Evolutionary conservation across 2,888 invertebrate genomes (phyloP).

Genomic region (Arge pagana): DNA sequence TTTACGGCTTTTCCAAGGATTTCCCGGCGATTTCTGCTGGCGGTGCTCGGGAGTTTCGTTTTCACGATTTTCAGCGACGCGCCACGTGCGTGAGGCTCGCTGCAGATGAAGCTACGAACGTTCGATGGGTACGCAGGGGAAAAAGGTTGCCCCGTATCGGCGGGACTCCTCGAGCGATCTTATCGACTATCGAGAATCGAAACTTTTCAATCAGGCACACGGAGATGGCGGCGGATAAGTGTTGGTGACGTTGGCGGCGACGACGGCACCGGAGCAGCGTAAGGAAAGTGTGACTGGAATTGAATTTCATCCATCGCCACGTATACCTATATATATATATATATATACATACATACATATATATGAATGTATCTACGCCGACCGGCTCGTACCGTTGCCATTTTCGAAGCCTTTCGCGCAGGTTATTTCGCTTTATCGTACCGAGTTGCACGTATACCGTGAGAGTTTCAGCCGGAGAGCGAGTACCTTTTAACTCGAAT

Average conservation of each 20-base stretch:
- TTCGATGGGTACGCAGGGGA: neutral
- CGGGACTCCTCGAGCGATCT: conserved; percentile 13
- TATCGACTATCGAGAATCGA: conserved; percentile 17
- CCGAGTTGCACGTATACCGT: too few species aligned
- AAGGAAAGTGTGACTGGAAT: conserved; percentile 16
- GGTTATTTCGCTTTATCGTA: conserved; percentile 21
- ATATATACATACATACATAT: too few species aligned
- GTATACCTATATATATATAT: too few species aligned
- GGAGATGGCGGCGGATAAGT: neutral
- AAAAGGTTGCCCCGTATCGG: conserved; percentile 13
- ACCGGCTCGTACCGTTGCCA: conserved; percentile 1
- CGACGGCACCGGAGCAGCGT: neutral
- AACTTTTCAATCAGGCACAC: conserved; percentile 17
- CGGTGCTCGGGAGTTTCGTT: too few species aligned
- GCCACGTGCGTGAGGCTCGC: too few species aligned
- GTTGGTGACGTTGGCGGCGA: neutral
- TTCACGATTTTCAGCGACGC: too few species aligned
- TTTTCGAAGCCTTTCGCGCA: conserved; percentile 13
- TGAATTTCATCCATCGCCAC: too few species aligned
- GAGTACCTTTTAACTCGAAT: conserved; percentile 12
- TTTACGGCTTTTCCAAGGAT: too few species aligned
- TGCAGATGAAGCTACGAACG: neutral
- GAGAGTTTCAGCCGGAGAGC: too few species aligned
- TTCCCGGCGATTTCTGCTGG: too few species aligned
- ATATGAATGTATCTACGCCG: too few species aligned